Conservation (phyloP, 2,113 vertebrate genomes). For the Fulmarus glacialis region DNA sequence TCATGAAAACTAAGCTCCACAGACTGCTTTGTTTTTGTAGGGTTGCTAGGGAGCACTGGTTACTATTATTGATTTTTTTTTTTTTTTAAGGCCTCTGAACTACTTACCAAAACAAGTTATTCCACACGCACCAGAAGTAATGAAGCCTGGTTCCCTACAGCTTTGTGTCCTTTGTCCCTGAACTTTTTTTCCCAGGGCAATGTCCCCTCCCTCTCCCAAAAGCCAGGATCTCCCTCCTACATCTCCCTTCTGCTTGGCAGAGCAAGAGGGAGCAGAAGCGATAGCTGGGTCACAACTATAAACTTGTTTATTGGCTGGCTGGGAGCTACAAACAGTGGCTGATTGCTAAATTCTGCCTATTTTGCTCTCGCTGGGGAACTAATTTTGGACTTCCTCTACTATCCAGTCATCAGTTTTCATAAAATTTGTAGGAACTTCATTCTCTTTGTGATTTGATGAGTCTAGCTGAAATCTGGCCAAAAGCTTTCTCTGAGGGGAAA, state of each 20-base stretch:
- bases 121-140: neutral
- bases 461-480: neutral
- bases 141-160: neutral
- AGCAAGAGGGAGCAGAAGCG: neutral
- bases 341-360: constrained; percentile 44
- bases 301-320: constrained; percentile 31
- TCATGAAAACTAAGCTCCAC: neutral
- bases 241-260: neutral
- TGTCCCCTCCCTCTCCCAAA: neutral
- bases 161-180: neutral
- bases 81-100: constrained; percentile 28
- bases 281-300: constrained; percentile 11
- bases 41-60: constrained; percentile 51
- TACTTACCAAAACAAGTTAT: constrained; percentile 57
- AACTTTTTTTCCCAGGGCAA: neutral
- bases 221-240: constrained; percentile 1
- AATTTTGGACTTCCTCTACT: neutral
- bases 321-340: constrained; percentile 48
- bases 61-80: constrained; percentile 31
- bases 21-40: constrained; percentile 30
- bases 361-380: neutral
- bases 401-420: neutral
- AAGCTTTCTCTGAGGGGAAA: neutral
- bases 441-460: neutral
- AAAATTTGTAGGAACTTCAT: neutral